Evolutionary conservation across 1,140 invertebrate species (phyloP).

Genomic region (Aethina tumida): DNA sequence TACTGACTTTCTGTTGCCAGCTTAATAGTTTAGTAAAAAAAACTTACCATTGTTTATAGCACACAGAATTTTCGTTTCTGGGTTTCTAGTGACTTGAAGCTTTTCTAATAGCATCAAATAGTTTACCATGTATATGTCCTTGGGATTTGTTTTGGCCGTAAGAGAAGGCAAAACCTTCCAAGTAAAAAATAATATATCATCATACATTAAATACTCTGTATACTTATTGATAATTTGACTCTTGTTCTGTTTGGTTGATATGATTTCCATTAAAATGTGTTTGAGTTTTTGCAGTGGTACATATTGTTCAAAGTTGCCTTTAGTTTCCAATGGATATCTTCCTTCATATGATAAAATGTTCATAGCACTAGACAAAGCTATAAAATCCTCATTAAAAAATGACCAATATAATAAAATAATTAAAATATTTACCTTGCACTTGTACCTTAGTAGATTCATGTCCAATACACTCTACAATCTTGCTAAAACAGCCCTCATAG

Average conservation of each 20-base stretch:
- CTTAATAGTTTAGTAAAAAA: background rate
- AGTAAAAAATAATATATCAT: slow-evolving; percentile 51
- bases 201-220: slow-evolving; percentile 50
- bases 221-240: slow-evolving; percentile 45
- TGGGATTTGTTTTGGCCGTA: slow-evolving; percentile 45
- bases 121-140: slow-evolving; percentile 56
- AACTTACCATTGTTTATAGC: slow-evolving; percentile 33
- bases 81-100: slow-evolving; percentile 32
- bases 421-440: slow-evolving; percentile 35
- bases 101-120: slow-evolving; percentile 57
- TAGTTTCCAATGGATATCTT: slow-evolving; percentile 45
- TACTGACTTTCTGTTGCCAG: slow-evolving; percentile 3
- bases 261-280: slow-evolving; percentile 45
- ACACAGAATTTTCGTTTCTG: slow-evolving; percentile 35
- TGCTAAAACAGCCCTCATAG: slow-evolving; percentile 48
- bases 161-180: slow-evolving; percentile 47
- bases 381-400: slow-evolving; percentile 11
- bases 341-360: slow-evolving; percentile 55
- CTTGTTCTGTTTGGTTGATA: slow-evolving; percentile 44
- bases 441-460: slow-evolving; percentile 41
- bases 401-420: slow-evolving; percentile 3
- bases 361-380: slow-evolving; percentile 52
- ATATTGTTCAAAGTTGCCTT: slow-evolving; percentile 39
- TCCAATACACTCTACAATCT: slow-evolving; percentile 43
- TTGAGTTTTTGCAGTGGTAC: slow-evolving; percentile 51